Conservation (phyloP, 2,113 vertebrate species). For the Pandion haliaetus region DNA sequence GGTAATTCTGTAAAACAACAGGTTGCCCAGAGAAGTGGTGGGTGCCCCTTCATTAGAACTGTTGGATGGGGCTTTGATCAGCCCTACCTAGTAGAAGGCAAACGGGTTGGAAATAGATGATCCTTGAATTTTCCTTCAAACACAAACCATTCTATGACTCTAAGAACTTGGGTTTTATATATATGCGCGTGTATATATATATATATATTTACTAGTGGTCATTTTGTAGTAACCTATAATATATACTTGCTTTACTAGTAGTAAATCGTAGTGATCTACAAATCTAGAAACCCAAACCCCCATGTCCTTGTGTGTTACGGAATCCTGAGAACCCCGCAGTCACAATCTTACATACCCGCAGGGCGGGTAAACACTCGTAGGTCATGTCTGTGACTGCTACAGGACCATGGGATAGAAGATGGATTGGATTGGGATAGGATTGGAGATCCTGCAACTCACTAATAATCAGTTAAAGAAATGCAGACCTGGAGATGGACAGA, state of each 20-base stretch:
- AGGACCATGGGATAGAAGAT: neutral
- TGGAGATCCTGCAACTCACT: neutral
- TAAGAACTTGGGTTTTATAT: neutral
- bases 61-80: neutral
- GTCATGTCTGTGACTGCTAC: neutral
- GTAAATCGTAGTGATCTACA: neutral
- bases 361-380: neutral
- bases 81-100: neutral
- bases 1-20: too few species aligned
- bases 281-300: neutral
- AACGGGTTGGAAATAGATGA: neutral
- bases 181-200: too few species aligned
- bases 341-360: neutral
- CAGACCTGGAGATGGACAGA: neutral
- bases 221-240: neutral
- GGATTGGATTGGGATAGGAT: too few species aligned
- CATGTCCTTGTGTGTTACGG: neutral
- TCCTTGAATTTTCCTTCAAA: neutral
- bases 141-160: neutral
- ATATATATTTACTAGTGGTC: neutral
- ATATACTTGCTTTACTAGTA: neutral
- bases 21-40: neutral
- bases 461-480: neutral
- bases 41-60: neutral
- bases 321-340: neutral